A percentile compares a stretch with the other conserved stretches of the same genome.
Conservation (phyloP, 2,888 invertebrate species). For the Ommatoiulus sabulosus region DNA sequence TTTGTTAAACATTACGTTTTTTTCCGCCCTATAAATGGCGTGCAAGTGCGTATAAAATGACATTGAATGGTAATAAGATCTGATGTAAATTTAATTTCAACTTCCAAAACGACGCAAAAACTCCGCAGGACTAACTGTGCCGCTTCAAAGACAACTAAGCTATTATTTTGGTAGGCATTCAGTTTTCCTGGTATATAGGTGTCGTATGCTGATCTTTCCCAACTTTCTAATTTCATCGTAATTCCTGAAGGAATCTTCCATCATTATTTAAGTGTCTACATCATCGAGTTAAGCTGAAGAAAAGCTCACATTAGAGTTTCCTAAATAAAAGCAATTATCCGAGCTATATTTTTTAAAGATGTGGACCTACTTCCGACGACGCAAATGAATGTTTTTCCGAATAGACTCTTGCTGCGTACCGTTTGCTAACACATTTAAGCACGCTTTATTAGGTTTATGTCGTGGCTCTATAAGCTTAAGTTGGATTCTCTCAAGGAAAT, state of each 20-base stretch:
- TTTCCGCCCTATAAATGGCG: too few relatives aligned
- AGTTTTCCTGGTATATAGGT: too few relatives aligned
- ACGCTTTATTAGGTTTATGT: not conserved
- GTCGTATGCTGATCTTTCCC: not conserved
- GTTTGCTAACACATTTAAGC: not conserved
- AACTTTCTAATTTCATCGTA: not conserved
- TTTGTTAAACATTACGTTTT: too few relatives aligned
- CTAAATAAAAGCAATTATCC: not conserved
- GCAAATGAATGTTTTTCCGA: not conserved
- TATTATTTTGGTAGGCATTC: too few relatives aligned
- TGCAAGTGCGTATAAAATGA: too few relatives aligned
- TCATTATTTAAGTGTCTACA: not conserved
- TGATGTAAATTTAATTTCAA: too few relatives aligned
- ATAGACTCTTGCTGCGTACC: not conserved
- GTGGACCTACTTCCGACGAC: not conserved
- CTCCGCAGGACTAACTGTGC: not conserved
- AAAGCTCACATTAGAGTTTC: not conserved
- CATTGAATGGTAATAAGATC: too few relatives aligned
- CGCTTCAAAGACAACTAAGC: not conserved
- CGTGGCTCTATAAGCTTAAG: not conserved
- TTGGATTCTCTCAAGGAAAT: not conserved
- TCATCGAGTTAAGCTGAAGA: not conserved
- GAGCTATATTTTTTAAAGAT: not conserved
- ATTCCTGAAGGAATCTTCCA: not conserved
- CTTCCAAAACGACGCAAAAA: not conserved